Conservation (phyloP, 2,888 invertebrate species). For the Helicoverpa assulta region DNA sequence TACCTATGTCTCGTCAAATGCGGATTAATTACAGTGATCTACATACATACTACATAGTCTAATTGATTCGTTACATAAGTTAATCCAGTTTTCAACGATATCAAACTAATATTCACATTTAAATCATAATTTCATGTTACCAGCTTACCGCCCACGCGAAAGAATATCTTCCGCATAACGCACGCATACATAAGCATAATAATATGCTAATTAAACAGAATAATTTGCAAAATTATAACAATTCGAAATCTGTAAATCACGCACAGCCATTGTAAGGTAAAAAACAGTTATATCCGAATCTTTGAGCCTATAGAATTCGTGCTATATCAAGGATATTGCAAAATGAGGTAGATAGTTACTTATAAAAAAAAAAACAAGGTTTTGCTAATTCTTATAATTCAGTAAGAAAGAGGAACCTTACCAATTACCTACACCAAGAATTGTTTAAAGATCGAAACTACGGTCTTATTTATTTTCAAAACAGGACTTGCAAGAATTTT, state of each 20-base stretch:
- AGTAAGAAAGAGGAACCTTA: too few relatives aligned
- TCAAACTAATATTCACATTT: slow-evolving; percentile 31
- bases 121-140: slow-evolving; percentile 11
- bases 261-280: slow-evolving; percentile 22
- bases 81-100: slow-evolving; percentile 11
- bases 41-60: too few relatives aligned
- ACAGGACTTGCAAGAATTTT: too few relatives aligned
- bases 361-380: too few relatives aligned
- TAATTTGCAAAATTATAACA: slow-evolving; percentile 35
- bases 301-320: slow-evolving; percentile 17
- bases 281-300: slow-evolving; percentile 12
- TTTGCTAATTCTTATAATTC: too few relatives aligned
- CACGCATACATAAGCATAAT: neutral
- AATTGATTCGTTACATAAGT: too few relatives aligned
- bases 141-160: slow-evolving; percentile 32
- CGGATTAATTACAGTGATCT: too few relatives aligned
- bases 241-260: slow-evolving; percentile 28
- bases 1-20: too few relatives aligned
- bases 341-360: neutral
- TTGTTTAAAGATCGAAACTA: too few relatives aligned
- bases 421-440: too few relatives aligned
- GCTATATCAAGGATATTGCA: slow-evolving; percentile 29
- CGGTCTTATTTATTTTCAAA: too few relatives aligned
- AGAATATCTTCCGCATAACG: slow-evolving; percentile 46
- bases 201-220: slow-evolving; percentile 32